phyloP scores from a whole-genome alignment of 2,888 invertebrate species.

The Hedychridium roseum region DNA sequence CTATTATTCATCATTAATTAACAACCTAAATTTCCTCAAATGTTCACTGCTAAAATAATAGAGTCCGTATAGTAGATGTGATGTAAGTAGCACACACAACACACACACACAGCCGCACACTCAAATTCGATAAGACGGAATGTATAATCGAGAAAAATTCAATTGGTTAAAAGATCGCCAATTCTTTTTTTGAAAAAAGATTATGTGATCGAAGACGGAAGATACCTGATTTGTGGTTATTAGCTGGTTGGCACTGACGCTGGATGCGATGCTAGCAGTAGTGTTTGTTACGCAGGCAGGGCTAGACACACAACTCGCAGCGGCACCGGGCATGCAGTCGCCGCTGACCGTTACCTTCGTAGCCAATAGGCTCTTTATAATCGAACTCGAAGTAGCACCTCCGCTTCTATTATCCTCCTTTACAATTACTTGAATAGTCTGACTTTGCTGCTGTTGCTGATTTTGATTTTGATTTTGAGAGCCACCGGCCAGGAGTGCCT shows the following conservation, averaged over 20 bases:
- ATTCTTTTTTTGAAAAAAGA: background rate
- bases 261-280: conserved; percentile 63
- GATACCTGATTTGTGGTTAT: conserved; percentile 63
- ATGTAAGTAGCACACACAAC: no score
- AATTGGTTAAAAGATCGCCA: background rate
- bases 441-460: conserved; percentile 42
- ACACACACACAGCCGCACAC: no score
- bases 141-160: background rate
- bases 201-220: conserved; percentile 45
- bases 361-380: conserved; percentile 93
- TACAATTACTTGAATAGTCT: conserved; percentile 53
- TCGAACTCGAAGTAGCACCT: conserved; percentile 74
- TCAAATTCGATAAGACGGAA: no score
- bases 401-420: conserved; percentile 56
- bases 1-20: no score
- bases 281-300: conserved; percentile 63
- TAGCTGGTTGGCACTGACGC: conserved; percentile 64
- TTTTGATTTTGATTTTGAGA: conserved; percentile 43
- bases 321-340: conserved; percentile 67
- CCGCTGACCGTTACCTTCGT: conserved; percentile 80
- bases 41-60: no score
- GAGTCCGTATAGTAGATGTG: no score
- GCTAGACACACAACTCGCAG: conserved; percentile 61
- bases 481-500: conserved; percentile 67
- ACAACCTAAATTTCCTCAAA: no score